A percentile compares a stretch with the other conserved stretches of the same genome.
phyloP scores from a whole-genome alignment of 64 coral and sea anemone genomes.

The Porites australiensis region DNA sequence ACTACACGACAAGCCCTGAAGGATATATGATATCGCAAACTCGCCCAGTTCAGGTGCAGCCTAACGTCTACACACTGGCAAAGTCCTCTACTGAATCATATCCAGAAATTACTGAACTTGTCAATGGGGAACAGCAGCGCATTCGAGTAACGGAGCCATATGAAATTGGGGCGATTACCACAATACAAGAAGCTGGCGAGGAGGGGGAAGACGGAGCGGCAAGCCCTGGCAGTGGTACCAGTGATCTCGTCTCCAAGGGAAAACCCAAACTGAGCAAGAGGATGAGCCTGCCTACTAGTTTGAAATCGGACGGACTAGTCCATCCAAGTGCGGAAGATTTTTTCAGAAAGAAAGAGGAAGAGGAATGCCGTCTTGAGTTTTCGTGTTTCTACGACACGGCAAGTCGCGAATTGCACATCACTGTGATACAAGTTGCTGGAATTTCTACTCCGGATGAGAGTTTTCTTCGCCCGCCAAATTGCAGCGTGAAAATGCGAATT shows the following conservation, averaged over 20 bases:
- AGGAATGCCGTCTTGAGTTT: slow-evolving; percentile 64
- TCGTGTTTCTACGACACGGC: slow-evolving; percentile 91
- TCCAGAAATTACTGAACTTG: slow-evolving; percentile 48
- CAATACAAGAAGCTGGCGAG: slow-evolving; percentile 12
- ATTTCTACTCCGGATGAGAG: slow-evolving; percentile 89
- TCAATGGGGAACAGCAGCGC: slow-evolving; percentile 28
- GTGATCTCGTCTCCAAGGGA: neutral
- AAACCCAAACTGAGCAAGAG: slow-evolving; percentile 65
- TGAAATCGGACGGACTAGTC: slow-evolving; percentile 58
- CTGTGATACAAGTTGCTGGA: slow-evolving; percentile 79
- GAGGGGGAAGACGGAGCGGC: neutral
- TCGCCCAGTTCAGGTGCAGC: slow-evolving; percentile 80
- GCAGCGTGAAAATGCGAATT: slow-evolving; percentile 96
- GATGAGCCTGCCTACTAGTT: slow-evolving; percentile 67
- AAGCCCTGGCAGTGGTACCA: neutral
- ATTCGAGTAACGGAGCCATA: slow-evolving; percentile 69
- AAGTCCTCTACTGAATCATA: slow-evolving; percentile 68
- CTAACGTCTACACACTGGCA: slow-evolving; percentile 78
- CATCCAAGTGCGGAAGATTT: slow-evolving; percentile 76
- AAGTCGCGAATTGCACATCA: slow-evolving; percentile 83
- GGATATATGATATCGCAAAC: slow-evolving; percentile 62
- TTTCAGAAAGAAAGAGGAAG: slow-evolving; percentile 51
- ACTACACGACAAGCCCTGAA: slow-evolving; percentile 27
- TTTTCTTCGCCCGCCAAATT: slow-evolving; percentile 91
- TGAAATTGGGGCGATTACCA: slow-evolving; percentile 18